phyloP scores from a whole-genome alignment of 2,888 invertebrate species.

The Abrostola triplasia region DNA sequence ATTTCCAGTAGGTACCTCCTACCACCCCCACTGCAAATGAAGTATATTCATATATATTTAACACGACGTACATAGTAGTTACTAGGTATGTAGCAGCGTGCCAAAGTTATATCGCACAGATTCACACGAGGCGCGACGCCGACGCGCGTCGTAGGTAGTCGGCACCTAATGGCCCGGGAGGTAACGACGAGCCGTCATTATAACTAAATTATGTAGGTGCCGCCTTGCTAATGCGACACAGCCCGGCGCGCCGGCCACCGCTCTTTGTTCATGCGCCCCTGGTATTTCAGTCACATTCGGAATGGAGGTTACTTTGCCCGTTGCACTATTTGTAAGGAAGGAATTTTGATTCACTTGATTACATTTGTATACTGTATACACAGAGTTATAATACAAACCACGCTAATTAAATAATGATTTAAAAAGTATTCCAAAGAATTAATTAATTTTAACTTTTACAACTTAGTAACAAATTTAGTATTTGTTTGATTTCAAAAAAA shows the following conservation, averaged over 20 bases:
- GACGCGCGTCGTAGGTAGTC: slow-evolving; percentile 55
- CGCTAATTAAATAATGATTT: too few relatives aligned
- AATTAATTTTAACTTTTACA: too few relatives aligned
- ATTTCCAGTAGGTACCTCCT: too few relatives aligned
- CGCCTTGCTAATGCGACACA: slow-evolving; percentile 70
- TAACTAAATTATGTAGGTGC: slow-evolving; percentile 78
- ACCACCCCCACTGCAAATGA: not conserved
- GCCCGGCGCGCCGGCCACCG: slow-evolving; percentile 56
- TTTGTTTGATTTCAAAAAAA: too few relatives aligned
- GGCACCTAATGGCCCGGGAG: slow-evolving; percentile 68
- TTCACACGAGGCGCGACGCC: slow-evolving; percentile 55
- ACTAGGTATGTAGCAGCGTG: slow-evolving; percentile 56
- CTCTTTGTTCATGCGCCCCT: slow-evolving; percentile 62
- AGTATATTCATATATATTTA: slow-evolving; percentile 47
- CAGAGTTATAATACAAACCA: too few relatives aligned
- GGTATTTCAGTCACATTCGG: slow-evolving; percentile 64
- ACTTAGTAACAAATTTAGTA: too few relatives aligned
- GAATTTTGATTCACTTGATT: slow-evolving; percentile 20
- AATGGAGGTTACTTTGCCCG: slow-evolving; percentile 65
- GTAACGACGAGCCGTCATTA: slow-evolving; percentile 75
- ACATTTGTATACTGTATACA: not conserved
- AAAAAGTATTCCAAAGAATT: too few relatives aligned
- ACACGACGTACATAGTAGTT: slow-evolving; percentile 53
- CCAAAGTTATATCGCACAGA: slow-evolving; percentile 56
- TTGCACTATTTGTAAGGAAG: slow-evolving; percentile 36